These are phyloP conservation scores for Tortrix viridana DNA, from an alignment of 2,888 invertebrate species.

Conservation along the genomic window DNA sequence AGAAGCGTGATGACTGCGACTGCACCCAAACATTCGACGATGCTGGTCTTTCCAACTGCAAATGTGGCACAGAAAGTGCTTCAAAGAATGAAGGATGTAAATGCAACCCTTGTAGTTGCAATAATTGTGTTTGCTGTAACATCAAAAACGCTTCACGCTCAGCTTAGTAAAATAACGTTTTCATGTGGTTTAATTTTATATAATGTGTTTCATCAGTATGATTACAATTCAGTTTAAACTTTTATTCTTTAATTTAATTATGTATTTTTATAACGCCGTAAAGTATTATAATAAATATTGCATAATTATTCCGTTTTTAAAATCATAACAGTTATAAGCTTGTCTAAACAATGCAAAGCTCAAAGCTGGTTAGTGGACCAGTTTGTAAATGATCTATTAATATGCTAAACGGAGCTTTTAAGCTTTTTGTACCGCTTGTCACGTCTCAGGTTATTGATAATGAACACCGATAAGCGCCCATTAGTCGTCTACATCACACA, in stretches of 20 bases:
- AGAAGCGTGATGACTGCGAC: slow-evolving; percentile 48
- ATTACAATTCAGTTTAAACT: no score
- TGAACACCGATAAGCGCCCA: slow-evolving; percentile 3
- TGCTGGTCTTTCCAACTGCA: slow-evolving; percentile 22
- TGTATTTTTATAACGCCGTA: no score
- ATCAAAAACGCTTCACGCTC: neutral
- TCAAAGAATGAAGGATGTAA: slow-evolving; percentile 49
- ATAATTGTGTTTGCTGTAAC: neutral
- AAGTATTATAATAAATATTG: neutral
- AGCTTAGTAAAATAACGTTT: neutral
- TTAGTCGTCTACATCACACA: slow-evolving; percentile 10
- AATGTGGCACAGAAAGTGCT: slow-evolving; percentile 42
- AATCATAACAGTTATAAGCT: neutral
- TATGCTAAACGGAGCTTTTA: slow-evolving; percentile 10
- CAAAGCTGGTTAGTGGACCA: slow-evolving; percentile 9
- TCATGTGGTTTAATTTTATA: no score
- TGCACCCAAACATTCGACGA: no score
- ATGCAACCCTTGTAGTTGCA: slow-evolving; percentile 39
- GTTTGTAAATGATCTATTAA: slow-evolving; percentile 17
- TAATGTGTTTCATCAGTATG: no score
- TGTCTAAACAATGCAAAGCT: slow-evolving; percentile 4
- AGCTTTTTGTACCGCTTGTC: slow-evolving; percentile 3
- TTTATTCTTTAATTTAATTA: no score
- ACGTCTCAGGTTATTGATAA: slow-evolving; percentile 15
- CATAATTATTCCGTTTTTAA: neutral